phyloP scores from a whole-genome alignment of 2,113 vertebrate genomes.

The Heliornis fulica region DNA sequence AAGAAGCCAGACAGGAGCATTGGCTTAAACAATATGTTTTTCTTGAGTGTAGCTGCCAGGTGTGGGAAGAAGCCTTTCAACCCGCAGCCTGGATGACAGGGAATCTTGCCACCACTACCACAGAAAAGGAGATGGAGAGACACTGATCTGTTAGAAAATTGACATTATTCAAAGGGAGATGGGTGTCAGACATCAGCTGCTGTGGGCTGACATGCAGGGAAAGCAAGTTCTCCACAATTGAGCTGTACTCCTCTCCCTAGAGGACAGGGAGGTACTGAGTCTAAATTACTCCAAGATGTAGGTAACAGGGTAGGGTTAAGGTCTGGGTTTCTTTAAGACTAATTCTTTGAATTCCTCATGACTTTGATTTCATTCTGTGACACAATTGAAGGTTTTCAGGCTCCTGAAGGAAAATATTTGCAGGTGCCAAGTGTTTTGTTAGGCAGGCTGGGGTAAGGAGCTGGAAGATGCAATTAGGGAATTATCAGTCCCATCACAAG shows the following conservation, averaged over 20 bases:
- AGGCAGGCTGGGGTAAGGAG: not conserved
- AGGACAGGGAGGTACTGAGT: not conserved
- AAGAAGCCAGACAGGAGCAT: not conserved
- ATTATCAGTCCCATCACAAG: not conserved
- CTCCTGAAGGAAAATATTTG: slow-evolving; percentile 5
- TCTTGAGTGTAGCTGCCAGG: not conserved
- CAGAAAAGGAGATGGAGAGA: not conserved
- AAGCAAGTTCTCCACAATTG: not conserved
- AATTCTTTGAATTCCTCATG: not conserved
- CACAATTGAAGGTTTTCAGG: not conserved
- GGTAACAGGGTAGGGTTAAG: not conserved
- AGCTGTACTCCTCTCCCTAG: not conserved
- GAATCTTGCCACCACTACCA: not conserved
- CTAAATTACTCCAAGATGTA: not conserved
- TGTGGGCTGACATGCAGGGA: not conserved
- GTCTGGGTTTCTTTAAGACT: not conserved
- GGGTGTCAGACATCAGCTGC: not conserved
- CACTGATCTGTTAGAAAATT: not conserved
- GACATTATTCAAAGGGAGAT: not conserved
- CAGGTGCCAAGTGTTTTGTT: not conserved
- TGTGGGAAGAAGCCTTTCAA: not conserved
- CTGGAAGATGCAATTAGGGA: not conserved
- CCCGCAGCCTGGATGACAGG: not conserved
- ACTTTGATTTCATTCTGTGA: slow-evolving; percentile 14
- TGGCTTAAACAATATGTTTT: not conserved